Conservation (phyloP, 2,113 vertebrate species). For the Prionailurus bengalensis region DNA sequence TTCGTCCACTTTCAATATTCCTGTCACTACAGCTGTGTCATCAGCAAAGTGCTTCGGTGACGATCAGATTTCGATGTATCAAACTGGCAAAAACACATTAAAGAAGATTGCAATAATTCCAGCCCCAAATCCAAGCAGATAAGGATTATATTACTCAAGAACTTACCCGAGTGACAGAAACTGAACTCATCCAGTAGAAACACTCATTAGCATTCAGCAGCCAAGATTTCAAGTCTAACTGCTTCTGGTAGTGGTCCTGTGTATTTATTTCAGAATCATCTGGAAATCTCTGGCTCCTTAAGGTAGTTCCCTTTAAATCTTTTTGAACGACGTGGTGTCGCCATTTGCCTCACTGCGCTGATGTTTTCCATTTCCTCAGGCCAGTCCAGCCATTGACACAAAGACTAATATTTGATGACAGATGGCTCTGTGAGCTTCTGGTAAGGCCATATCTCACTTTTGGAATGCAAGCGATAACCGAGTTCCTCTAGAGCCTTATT, state of each 20-base stretch:
- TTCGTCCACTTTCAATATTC: constrained; percentile 44
- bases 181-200: neutral
- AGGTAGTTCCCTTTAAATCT: constrained; percentile 59
- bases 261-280: constrained; percentile 63
- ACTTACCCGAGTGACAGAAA: constrained; percentile 42
- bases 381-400: constrained; percentile 56
- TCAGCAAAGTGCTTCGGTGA: neutral
- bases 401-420: constrained; percentile 83
- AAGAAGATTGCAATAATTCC: constrained; percentile 63
- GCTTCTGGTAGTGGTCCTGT: neutral
- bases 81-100: constrained; percentile 71
- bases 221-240: neutral
- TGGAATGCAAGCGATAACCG: constrained; percentile 66
- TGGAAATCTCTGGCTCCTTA: constrained; percentile 51
- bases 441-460: constrained; percentile 76
- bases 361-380: constrained; percentile 43
- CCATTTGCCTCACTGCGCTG: constrained; percentile 13
- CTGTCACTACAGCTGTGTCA: constrained; percentile 44
- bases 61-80: constrained; percentile 63
- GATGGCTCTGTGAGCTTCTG: constrained; percentile 82
- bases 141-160: neutral
- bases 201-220: neutral
- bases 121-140: constrained; percentile 54
- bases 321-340: neutral
- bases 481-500: constrained; percentile 78